Evolutionary conservation across 2,797 vertebrate species (phyloP).

Genomic region (Synanceia verrucosa): DNA sequence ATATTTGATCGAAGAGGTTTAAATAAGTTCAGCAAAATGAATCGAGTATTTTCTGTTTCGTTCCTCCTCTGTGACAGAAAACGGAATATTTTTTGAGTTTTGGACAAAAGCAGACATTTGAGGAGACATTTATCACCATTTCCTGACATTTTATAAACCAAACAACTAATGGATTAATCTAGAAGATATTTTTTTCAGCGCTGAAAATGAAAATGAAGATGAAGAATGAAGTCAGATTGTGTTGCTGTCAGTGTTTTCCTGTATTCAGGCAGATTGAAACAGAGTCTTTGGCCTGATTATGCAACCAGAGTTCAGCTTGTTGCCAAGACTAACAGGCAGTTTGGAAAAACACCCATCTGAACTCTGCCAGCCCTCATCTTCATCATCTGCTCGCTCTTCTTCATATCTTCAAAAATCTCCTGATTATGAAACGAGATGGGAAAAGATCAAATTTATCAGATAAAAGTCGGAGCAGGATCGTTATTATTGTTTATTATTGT

Average conservation of each 20-base stretch:
- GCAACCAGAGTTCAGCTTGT: conserved; percentile 19
- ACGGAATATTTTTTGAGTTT: no score
- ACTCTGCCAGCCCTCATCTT: conserved; percentile 5
- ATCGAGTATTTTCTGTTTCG: no score
- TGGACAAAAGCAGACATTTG: no score
- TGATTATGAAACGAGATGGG: no score
- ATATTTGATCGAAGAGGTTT: no score
- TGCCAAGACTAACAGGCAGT: conserved; percentile 56
- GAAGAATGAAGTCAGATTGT: neutral
- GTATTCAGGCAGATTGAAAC: conserved; percentile 16
- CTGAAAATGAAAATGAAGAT: no score
- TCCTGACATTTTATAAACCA: no score
- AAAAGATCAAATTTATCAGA: neutral
- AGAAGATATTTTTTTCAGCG: no score
- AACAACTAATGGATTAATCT: no score
- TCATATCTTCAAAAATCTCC: neutral
- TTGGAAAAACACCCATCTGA: conserved; percentile 44
- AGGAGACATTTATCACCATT: no score
- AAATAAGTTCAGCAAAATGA: no score
- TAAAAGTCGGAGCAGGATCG: neutral
- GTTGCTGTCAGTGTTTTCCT: conserved; percentile 42
- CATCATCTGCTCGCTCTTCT: conserved; percentile 4
- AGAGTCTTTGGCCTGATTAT: conserved; percentile 27
- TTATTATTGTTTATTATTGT: neutral
- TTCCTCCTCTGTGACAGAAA: no score